Conservation (phyloP, 1,140 invertebrate species). For the Cecropterus lyciades region DNA sequence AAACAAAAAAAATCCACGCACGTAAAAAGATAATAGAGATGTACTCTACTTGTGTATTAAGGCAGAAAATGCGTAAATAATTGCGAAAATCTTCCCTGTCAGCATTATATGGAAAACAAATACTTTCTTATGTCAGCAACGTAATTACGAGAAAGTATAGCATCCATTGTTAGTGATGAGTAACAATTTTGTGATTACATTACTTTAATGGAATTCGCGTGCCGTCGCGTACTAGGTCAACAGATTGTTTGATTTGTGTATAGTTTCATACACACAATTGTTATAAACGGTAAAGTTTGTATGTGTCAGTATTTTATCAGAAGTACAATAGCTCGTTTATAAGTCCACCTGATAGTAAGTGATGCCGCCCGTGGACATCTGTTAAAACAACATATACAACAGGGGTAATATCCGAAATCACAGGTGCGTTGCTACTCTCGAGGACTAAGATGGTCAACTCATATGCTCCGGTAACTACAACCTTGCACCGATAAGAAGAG, state of each 20-base stretch:
- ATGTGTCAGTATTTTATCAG: no score
- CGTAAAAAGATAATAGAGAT: background rate
- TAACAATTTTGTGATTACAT: conserved; percentile 47
- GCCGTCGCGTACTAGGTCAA: background rate
- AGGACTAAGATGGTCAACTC: no score
- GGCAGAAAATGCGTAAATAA: background rate
- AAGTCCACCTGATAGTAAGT: no score
- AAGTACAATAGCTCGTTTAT: no score
- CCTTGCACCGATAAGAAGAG: no score
- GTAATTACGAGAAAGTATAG: conserved; percentile 3
- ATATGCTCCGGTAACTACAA: no score
- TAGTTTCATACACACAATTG: background rate
- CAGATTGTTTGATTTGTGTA: conserved; percentile 8
- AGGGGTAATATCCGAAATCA: no score
- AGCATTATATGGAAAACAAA: background rate
- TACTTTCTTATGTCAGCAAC: conserved; percentile 18
- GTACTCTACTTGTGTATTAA: background rate
- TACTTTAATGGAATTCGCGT: conserved; percentile 55
- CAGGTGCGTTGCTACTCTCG: no score
- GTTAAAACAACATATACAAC: no score
- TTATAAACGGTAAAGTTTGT: background rate
- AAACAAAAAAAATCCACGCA: no score
- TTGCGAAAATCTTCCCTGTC: background rate
- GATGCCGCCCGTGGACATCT: no score
- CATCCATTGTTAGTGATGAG: conserved; percentile 39